Conservation (phyloP, 2,113 vertebrate species). For the Okapia johnstoni region DNA sequence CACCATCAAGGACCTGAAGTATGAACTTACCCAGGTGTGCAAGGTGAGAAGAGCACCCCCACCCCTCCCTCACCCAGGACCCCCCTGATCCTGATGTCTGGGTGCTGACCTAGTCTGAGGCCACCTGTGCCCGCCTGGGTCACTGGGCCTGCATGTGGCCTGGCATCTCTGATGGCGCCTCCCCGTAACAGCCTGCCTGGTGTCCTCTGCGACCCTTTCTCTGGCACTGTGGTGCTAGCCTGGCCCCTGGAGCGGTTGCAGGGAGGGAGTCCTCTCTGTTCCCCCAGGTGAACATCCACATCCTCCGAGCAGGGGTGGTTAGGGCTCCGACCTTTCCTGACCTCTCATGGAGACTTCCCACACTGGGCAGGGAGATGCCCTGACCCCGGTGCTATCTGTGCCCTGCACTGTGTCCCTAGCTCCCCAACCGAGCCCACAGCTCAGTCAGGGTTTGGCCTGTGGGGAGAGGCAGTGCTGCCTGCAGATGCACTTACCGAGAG, state of each 20-base stretch:
- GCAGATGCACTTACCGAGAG: too few relatives aligned
- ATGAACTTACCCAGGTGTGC: conserved; percentile 85
- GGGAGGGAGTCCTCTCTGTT: neutral
- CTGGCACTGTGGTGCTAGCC: neutral
- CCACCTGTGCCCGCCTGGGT: neutral
- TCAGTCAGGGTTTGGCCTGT: neutral
- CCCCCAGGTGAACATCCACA: neutral
- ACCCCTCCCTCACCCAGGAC: neutral
- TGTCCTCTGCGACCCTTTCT: neutral
- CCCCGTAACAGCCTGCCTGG: neutral
- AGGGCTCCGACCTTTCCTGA: neutral
- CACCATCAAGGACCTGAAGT: conserved; percentile 85
- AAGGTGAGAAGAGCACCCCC: conserved; percentile 79
- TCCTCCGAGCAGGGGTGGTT: neutral
- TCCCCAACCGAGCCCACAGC: neutral
- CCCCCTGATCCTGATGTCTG: neutral
- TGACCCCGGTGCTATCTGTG: neutral
- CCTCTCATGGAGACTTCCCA: neutral
- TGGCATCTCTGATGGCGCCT: neutral
- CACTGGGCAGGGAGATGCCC: neutral
- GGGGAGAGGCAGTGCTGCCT: neutral
- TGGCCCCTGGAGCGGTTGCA: neutral
- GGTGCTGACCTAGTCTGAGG: neutral
- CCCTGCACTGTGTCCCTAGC: rapidly evolving
- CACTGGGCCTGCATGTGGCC: neutral